Evolutionary conservation across 2,797 vertebrate species (phyloP).

Genomic region (Cirrhinus molitorella): DNA sequence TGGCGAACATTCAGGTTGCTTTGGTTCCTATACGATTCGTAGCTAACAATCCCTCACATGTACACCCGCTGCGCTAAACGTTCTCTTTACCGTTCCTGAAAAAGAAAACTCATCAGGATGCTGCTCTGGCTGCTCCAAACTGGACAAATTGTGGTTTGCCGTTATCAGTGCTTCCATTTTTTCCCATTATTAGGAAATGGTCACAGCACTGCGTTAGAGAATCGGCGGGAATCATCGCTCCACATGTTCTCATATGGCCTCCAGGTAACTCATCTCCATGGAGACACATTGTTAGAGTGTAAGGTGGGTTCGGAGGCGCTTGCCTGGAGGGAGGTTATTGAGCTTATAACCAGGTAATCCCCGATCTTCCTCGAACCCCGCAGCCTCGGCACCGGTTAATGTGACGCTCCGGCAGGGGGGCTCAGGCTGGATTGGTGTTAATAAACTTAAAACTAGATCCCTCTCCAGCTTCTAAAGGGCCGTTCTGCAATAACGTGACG

Average conservation of each 20-base stretch:
- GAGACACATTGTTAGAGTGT: conserved; percentile 82
- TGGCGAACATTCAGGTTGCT: neutral
- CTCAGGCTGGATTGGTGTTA: conserved; percentile 80
- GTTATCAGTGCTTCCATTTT: conserved; percentile 63
- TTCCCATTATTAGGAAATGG: conserved; percentile 54
- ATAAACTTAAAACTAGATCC: conserved; percentile 67
- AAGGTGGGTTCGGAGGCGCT: conserved; percentile 69
- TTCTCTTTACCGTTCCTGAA: neutral
- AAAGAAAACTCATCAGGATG: conserved; percentile 46
- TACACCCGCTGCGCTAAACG: conserved; percentile 2
- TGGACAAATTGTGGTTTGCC: conserved; percentile 60
- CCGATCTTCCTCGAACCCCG: conserved; percentile 82
- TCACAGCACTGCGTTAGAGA: conserved; percentile 62
- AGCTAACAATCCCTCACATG: neutral
- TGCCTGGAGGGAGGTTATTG: conserved; percentile 87
- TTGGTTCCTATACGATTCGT: neutral
- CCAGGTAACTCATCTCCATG: conserved; percentile 89
- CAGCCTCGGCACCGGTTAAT: conserved; percentile 81
- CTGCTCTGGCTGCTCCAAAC: conserved; percentile 60
- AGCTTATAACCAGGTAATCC: conserved; percentile 93
- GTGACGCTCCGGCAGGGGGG: conserved; percentile 66
- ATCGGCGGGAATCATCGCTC: conserved; percentile 75
- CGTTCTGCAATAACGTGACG: conserved; percentile 46
- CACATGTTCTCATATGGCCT: conserved; percentile 86
- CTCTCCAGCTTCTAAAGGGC: conserved; percentile 45